Percentiles rank a stretch among this genome's conserved stretches.
phyloP scores from a whole-genome alignment of 2,888 invertebrate genomes.

The Diaphora mendica region DNA sequence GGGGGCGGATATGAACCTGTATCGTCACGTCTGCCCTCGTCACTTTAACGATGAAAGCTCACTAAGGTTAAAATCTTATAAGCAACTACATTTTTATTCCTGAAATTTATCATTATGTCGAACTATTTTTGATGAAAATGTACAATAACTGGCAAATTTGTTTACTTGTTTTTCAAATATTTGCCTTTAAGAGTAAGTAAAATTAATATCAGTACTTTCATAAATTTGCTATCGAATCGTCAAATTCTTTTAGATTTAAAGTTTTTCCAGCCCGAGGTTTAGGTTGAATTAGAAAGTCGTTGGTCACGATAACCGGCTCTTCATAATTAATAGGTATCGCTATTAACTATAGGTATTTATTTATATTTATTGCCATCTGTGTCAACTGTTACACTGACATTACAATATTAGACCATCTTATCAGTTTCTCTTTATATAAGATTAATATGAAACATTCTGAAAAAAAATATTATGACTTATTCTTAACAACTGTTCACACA shows the following conservation, averaged over 20 bases:
- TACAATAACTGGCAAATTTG: neutral
- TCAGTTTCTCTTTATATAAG: too few relatives aligned
- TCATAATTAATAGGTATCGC: neutral
- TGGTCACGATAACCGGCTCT: neutral
- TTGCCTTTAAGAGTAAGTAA: neutral
- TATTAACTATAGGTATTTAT: too few relatives aligned
- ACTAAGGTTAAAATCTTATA: conserved; percentile 48
- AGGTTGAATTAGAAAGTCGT: too few relatives aligned
- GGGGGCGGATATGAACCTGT: conserved; percentile 69
- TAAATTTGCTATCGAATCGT: too few relatives aligned
- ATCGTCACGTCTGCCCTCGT: conserved; percentile 62
- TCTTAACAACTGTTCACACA: too few relatives aligned
- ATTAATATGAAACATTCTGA: too few relatives aligned
- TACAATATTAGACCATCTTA: too few relatives aligned
- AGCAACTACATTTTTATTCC: neutral
- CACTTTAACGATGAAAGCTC: conserved; percentile 52
- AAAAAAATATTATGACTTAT: too few relatives aligned
- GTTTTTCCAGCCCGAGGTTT: too few relatives aligned
- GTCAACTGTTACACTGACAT: too few relatives aligned
- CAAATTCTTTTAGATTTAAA: too few relatives aligned
- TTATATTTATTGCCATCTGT: too few relatives aligned
- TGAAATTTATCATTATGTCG: neutral
- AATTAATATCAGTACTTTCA: neutral
- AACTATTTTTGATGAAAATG: neutral
- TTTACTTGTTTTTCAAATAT: neutral